These are phyloP conservation scores for Halcyon malimbica DNA, from an alignment of 2,113 vertebrate genomes.

Conservation along the genomic window DNA sequence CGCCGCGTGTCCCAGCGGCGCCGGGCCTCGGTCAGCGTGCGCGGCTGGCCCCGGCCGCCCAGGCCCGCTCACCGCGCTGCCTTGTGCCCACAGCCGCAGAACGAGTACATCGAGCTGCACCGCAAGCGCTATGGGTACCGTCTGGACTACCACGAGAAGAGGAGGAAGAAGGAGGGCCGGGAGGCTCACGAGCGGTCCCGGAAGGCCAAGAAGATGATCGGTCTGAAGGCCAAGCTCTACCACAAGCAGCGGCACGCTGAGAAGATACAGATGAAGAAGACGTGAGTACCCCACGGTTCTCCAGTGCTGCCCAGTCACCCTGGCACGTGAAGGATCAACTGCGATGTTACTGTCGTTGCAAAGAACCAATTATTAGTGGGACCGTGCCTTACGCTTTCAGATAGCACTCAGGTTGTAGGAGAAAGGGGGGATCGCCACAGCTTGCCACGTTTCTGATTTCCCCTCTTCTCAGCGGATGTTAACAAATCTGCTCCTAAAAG, in stretches of 20 bases:
- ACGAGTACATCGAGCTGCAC: conserved; percentile 95
- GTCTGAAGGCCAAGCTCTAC: conserved; percentile 96
- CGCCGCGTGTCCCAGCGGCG: background rate
- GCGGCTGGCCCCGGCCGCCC: too few relatives aligned
- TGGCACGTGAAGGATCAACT: accelerated
- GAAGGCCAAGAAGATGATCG: conserved; percentile 95
- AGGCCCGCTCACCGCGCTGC: background rate
- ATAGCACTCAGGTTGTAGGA: background rate
- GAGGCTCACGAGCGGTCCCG: conserved; percentile 93
- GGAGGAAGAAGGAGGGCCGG: conserved; percentile 95
- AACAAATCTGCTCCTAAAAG: accelerated
- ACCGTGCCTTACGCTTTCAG: accelerated
- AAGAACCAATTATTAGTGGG: accelerated
- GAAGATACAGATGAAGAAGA: conserved; percentile 99
- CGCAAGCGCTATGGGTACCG: conserved; percentile 95
- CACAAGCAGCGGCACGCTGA: conserved; percentile 96
- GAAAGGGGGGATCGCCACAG: too few relatives aligned
- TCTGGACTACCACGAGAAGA: conserved; percentile 94
- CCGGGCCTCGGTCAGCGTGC: background rate
- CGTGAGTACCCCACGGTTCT: conserved; percentile 77
- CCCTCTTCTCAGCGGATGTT: accelerated
- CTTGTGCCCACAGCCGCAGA: conserved; percentile 86
- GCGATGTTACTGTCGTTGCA: accelerated
- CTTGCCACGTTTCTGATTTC: too few relatives aligned
- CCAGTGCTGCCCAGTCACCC: accelerated